A percentile compares a stretch with the other conserved stretches of the same genome.
phyloP scores from a whole-genome alignment of 2,113 vertebrate genomes.

The Erinaceus europaeus region DNA sequence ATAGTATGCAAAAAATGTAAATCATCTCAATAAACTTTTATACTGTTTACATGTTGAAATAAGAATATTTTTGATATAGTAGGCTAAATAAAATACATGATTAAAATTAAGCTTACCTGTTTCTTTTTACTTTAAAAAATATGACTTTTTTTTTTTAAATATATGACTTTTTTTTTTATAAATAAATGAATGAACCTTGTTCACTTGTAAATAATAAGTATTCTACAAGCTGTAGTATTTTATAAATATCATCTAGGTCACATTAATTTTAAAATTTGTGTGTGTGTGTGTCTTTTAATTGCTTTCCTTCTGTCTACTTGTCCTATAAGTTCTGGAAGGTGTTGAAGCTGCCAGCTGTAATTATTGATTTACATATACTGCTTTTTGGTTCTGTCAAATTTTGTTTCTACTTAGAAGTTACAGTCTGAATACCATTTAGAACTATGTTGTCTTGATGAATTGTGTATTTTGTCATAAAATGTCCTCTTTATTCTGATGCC shows the following conservation, averaged over 20 bases:
- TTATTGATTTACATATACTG: background rate
- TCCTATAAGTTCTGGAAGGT: background rate
- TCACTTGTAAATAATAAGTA: background rate
- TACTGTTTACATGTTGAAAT: conserved; percentile 36
- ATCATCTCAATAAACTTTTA: background rate
- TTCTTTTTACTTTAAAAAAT: conserved; percentile 21
- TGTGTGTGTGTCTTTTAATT: background rate
- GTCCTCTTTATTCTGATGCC: background rate
- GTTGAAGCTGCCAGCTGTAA: background rate
- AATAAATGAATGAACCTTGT: no score
- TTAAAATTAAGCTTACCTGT: conserved; percentile 24
- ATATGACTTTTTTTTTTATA: no score
- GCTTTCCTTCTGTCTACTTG: background rate
- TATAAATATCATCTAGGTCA: background rate
- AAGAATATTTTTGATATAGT: conserved; percentile 25
- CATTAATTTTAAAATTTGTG: background rate
- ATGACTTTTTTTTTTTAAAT: no score
- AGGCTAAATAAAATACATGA: background rate
- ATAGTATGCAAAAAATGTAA: background rate
- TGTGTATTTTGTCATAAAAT: background rate
- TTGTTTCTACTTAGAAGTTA: background rate
- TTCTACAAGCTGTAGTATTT: background rate
- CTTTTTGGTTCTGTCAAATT: background rate
- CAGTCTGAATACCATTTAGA: background rate
- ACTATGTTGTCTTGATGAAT: background rate